Percentiles rank a stretch among this genome's conserved stretches.
These are phyloP conservation scores for Petrocephalus zakoni DNA, from an alignment of 2,113 vertebrate species.

Conservation along the genomic window DNA sequence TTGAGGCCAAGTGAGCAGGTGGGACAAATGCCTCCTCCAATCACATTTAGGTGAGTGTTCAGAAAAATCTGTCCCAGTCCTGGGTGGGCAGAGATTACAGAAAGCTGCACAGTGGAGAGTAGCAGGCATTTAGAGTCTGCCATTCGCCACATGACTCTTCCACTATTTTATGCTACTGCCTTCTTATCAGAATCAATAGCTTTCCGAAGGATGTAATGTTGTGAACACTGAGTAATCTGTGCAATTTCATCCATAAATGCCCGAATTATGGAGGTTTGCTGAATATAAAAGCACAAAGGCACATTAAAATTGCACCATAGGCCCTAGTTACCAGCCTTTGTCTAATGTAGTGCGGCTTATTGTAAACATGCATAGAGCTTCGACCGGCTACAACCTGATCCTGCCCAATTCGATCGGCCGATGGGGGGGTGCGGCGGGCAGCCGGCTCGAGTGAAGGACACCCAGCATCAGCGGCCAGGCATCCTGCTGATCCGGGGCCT, in stretches of 20 bases:
- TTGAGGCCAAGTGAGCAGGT: not conserved
- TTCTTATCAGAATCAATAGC: not conserved
- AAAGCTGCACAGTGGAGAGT: not conserved
- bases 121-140: too few relatives aligned
- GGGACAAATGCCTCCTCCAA: not conserved
- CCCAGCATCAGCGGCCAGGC: not conserved
- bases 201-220: not conserved
- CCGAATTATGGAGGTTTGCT: not conserved
- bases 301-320: not conserved
- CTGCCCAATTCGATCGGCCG: not conserved
- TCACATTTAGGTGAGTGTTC: not conserved
- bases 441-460: not conserved
- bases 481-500: not conserved
- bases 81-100: not conserved
- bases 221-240: not conserved
- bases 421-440: not conserved
- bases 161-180: not conserved
- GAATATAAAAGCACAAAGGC: not conserved
- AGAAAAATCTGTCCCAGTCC: not conserved
- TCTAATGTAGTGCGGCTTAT: not conserved
- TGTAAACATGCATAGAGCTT: not conserved
- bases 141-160: not conserved
- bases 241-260: not conserved
- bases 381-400: not conserved
- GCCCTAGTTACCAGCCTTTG: not conserved